These are phyloP conservation scores for Periophthalmus modestus DNA, from an alignment of 2,113 vertebrate species.

Conservation along the genomic window DNA sequence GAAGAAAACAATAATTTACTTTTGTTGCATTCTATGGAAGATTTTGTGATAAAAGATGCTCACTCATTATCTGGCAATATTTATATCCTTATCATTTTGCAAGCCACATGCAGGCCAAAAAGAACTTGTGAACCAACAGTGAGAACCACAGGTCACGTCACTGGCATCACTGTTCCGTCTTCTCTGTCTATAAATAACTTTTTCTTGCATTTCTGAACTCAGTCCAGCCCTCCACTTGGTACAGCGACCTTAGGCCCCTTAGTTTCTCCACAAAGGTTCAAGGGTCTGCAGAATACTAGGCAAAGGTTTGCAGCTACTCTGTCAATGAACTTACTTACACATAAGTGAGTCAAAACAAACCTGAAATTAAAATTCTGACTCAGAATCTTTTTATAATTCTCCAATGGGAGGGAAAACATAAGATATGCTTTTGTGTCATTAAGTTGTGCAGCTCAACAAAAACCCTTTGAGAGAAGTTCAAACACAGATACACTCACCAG, in stretches of 20 bases:
- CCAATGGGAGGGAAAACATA: constrained; percentile 4
- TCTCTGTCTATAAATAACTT: constrained; percentile 28
- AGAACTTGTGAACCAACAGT: constrained; percentile 31
- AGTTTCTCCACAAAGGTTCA: constrained; percentile 37
- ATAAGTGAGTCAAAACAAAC: constrained; percentile 55
- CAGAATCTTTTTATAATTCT: constrained; percentile 18
- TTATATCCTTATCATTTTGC: constrained; percentile 19
- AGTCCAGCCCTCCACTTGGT: constrained; percentile 44
- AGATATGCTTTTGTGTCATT: constrained; percentile 19
- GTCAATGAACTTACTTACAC: constrained; percentile 33
- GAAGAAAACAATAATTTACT: constrained; percentile 47
- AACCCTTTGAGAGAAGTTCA: constrained; percentile 36
- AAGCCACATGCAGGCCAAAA: constrained; percentile 29
- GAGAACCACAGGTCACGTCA: constrained; percentile 9
- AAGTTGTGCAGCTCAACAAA: constrained; percentile 38
- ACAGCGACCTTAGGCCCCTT: constrained; percentile 46
- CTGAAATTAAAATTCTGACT: constrained; percentile 30
- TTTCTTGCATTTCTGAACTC: constrained; percentile 49
- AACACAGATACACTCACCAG: constrained; percentile 35
- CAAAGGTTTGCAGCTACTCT: constrained; percentile 48
- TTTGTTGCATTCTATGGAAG: constrained; percentile 17
- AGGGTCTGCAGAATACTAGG: constrained; percentile 38
- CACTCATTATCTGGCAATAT: constrained; percentile 37
- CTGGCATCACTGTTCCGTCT: not conserved
- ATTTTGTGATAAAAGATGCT: constrained; percentile 25